Conservation (phyloP, 2,797 vertebrate genomes). For the Enoplosus armatus region DNA sequence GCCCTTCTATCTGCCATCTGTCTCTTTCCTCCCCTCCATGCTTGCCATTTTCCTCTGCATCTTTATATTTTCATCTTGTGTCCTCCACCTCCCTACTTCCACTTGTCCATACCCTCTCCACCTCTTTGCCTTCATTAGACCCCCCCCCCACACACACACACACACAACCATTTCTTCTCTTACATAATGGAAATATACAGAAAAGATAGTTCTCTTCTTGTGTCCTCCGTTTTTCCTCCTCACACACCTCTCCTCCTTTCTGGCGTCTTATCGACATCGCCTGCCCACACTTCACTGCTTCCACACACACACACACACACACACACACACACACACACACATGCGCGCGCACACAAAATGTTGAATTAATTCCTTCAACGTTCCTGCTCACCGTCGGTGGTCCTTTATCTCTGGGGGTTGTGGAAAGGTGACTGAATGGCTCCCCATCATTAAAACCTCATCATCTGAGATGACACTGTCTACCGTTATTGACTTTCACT, state of each 20-base stretch:
- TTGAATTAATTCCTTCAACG: slow-evolving; percentile 70
- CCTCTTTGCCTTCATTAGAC: slow-evolving; percentile 29
- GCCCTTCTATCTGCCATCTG: slow-evolving; percentile 46
- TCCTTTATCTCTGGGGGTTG: slow-evolving; percentile 71
- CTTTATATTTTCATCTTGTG: slow-evolving; percentile 24
- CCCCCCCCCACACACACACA: neutral
- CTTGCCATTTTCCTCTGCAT: slow-evolving; percentile 29
- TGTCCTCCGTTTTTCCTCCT: slow-evolving; percentile 35
- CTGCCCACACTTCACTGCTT: slow-evolving; percentile 23
- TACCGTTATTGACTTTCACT: slow-evolving; percentile 71
- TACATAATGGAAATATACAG: slow-evolving; percentile 37
- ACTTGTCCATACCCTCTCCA: neutral
- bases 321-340: slow-evolving; percentile 6
- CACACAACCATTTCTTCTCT: slow-evolving; percentile 21
- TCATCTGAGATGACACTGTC: slow-evolving; percentile 78
- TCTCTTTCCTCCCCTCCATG: slow-evolving; percentile 26
- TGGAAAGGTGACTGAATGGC: slow-evolving; percentile 73
- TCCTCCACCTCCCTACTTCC: neutral
- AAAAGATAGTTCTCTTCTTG: slow-evolving; percentile 15
- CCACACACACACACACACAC: neutral
- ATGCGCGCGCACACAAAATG: slow-evolving; percentile 38
- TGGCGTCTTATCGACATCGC: slow-evolving; percentile 50
- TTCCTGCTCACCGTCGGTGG: slow-evolving; percentile 57
- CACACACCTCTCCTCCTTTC: slow-evolving; percentile 12
- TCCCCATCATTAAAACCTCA: slow-evolving; percentile 83